Evolutionary conservation across 2,888 invertebrate species (phyloP), one percentile per base, ranked within the genome.

Genomic region (Hemicrepidius hirtus): DNA sequence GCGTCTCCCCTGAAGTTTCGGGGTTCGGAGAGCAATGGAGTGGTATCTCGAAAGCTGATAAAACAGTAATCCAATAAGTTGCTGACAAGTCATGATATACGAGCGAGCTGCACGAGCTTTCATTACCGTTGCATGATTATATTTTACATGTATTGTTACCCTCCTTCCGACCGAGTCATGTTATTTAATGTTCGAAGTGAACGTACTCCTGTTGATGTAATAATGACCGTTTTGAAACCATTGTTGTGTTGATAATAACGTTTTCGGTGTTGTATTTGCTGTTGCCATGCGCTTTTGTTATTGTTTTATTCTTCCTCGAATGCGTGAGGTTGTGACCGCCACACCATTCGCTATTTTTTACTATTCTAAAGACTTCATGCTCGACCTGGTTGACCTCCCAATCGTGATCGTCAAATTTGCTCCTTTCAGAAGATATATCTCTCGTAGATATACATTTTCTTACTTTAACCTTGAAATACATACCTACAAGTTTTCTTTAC

Each of bases 81-180:
- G 59, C 37, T 49, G 60, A 68, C 68, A 62, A 63, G 60, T 49
- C 41, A 49, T 68, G 60, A 62, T 62, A 60, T 60, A 68, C 40
- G 62, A 35, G 37, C 28, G 28, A 68, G 28, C 32, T 63, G 63
- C 69, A 69, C 63, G 69, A 69, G 57, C 63, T 46, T 55, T 63
- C 55, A 53, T 69, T 69, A 53, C 55, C 44, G 63, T 69, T 57
- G 55, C 69, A 64, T 60, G 68, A 68, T 68, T 50, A 50, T 46
- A 55, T 28, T 20, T 40, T 57, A 41, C 41, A 55, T 28, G 41
- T 66, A 55, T 66, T 66, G 53, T 53, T 57, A 66, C 55, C 44
- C 55, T 66, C 55, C 60, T 60, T 62, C 49, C 35, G 28, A 62
- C 18, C 60, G 41, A 68, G 49, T 60, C 59, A 68, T 68, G 60